Percentiles rank a stretch among this genome's conserved stretches.
Conservation (phyloP, 2,888 invertebrate genomes). For the Dasypolia templi region DNA sequence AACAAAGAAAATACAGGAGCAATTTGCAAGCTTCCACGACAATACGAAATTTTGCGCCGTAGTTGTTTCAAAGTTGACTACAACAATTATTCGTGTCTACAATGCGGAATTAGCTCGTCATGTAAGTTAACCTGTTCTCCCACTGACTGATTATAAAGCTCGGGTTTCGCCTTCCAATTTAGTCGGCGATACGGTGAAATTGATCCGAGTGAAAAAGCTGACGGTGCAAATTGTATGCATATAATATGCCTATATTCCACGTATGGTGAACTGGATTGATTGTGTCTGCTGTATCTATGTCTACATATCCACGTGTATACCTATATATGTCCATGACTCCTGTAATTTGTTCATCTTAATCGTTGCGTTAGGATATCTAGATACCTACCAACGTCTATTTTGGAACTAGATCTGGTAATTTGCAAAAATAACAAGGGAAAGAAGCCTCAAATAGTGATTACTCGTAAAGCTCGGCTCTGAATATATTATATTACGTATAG, state of each 20-base stretch:
- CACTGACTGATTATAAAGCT: conserved; percentile 53
- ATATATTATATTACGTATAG: too few relatives aligned
- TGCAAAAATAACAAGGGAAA: neutral
- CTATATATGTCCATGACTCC: neutral
- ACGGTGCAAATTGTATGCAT: conserved; percentile 23
- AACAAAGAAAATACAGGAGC: conserved; percentile 69
- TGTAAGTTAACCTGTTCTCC: conserved; percentile 56
- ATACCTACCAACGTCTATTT: neutral
- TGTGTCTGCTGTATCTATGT: neutral
- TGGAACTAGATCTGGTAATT: neutral
- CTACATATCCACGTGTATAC: neutral
- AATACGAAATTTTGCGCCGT: conserved; percentile 63
- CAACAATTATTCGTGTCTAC: conserved; percentile 54
- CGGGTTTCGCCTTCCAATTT: conserved; percentile 45
- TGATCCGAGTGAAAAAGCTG: conserved; percentile 48
- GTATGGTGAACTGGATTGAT: conserved; percentile 19
- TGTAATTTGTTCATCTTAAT: conserved; percentile 8
- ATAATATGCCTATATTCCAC: conserved; percentile 4
- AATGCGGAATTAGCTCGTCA: conserved; percentile 56
- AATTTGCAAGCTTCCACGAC: conserved; percentile 63
- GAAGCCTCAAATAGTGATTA: too few relatives aligned
- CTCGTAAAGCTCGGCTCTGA: neutral
- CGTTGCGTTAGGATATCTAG: too few relatives aligned
- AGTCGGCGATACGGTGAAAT: conserved; percentile 47
- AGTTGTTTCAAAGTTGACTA: conserved; percentile 56